Conservation (phyloP, 2,113 vertebrate species). For the Aspiorhynchus laticeps region DNA sequence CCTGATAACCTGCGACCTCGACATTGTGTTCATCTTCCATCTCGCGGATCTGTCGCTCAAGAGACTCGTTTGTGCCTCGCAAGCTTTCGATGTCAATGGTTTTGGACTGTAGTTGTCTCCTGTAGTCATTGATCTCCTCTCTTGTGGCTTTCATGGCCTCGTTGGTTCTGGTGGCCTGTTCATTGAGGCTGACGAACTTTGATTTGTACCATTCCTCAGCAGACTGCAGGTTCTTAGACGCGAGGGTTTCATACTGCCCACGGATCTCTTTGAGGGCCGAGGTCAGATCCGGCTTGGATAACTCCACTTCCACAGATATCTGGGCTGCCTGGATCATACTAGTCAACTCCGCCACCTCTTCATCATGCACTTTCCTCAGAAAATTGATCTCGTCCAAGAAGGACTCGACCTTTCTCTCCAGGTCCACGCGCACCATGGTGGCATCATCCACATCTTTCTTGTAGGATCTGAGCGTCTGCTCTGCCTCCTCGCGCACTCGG, state of each 20-base stretch:
- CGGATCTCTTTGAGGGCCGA: constrained; percentile 92
- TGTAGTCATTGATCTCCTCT: constrained; percentile 88
- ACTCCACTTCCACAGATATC: constrained; percentile 83
- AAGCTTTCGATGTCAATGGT: constrained; percentile 87
- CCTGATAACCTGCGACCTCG: constrained; percentile 85
- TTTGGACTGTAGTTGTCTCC: constrained; percentile 89
- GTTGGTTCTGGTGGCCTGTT: constrained; percentile 87
- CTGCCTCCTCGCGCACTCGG: constrained; percentile 81
- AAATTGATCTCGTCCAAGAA: constrained; percentile 89
- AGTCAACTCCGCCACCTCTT: constrained; percentile 87
- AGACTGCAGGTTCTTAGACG: constrained; percentile 91
- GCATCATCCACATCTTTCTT: constrained; percentile 89
- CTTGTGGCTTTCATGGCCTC: constrained; percentile 88
- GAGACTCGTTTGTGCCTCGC: constrained; percentile 85
- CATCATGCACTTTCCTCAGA: constrained; percentile 86
- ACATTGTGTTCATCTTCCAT: constrained; percentile 84
- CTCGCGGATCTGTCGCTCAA: constrained; percentile 88
- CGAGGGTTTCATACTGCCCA: constrained; percentile 90
- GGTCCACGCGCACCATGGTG: constrained; percentile 85
- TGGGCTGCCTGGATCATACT: constrained; percentile 85
- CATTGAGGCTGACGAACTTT: constrained; percentile 88
- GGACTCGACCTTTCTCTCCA: constrained; percentile 90
- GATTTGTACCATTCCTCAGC: constrained; percentile 96
- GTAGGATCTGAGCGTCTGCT: constrained; percentile 82
- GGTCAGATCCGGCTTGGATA: constrained; percentile 86